Base-by-base conservation (phyloP, 1,140 invertebrate species). In the Tetramorium alpestre region DNA sequence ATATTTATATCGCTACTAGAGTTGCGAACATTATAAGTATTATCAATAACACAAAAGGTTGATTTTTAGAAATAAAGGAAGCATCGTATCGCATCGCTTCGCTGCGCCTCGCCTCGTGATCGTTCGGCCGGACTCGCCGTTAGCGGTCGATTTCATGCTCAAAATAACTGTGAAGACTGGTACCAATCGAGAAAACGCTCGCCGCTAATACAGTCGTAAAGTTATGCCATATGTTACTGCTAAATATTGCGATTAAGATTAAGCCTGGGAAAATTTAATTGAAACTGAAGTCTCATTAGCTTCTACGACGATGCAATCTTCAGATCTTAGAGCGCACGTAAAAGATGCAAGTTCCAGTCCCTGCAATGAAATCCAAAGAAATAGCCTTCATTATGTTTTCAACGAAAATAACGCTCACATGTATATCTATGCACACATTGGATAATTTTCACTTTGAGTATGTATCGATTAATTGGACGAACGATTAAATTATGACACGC, bases 171-270 rank as follows among this genome's bases (percentile, higher is more conserved):
- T 75, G 44, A 73, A 75, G 28, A 73, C 69, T 75, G 41, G 18
- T 84, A 73, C 41, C 41, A 25, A 75, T 28, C 38, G 47, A 58
- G 25, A 47, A 16, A 69, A 13, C 22, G 10, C 49, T 64, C 11
- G 13, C 0, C 13, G 25, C 33, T 78, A 62, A 77, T 78, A 76
- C 33, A 47, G 56, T 4, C 56, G 25, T 56, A 56, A 78, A 85
- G 44, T 78, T 65, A 78, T 85, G 38, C 47, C 16, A 65, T 8
- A 13, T 54, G 47, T 49, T 62, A 44, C 16, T 76, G 22, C 56
- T 76, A 6, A 67, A 85, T 47, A 13, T 65, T 44, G 38, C n/a
- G 28, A 85, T 77, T 77, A 75, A 77, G 73, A 78, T 78, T 78
- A 54, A 44, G 51, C 16, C 16, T 2, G 33, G 7, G 2, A 1